Base-by-base conservation (phyloP, 2,113 vertebrate genomes). In the Egretta garzetta region DNA sequence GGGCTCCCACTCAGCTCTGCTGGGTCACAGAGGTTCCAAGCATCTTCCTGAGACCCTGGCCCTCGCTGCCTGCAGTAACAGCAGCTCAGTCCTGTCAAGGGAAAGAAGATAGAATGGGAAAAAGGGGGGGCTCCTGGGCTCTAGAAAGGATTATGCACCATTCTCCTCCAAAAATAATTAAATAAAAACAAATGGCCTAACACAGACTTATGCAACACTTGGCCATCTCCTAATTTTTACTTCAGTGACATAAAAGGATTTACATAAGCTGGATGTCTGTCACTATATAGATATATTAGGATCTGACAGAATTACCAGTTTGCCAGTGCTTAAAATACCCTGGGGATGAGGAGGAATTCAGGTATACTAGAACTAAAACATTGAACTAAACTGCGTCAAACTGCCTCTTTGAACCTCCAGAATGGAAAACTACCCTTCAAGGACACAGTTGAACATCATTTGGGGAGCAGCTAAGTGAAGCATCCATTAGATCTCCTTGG, bases 141-240 rank as follows among this genome's bases (percentile, higher is more conserved):
- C 26, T 26, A 15, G 43, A 72, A 63, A 21, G 11, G 11, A 33
- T 52, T 81, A 33, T 35, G 30, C 37, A 49, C 0, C 0, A 60
- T 64, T 93, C 0, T 0, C 43, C 22, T 41, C 68, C 14, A 35
- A 71, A 93, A 74, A 45, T 14, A 89, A 79, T 43, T 18, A 59
- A 66, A 60, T 49, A 23, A 59, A 58, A 88, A 63, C 14, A 79
- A 85, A 79, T 12, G 55, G n/a, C 20, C 23, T 63, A 55, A 58
- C 24, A 60, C 14, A 83, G 59, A 50, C 27, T 94, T 94, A 39
- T 21, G 59, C 59, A 88, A 86, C 39, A 39, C 49, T 62, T 92
- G 88, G 71, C 68, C 49, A 84, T 70, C 30, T 84, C 43, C 68
- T 95, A 14, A 84, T 84, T 96, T 81, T 91, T 16, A 37, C 59